Evolutionary conservation across 2,888 invertebrate genomes (phyloP).

Genomic region (Perizoma affinitatum): DNA sequence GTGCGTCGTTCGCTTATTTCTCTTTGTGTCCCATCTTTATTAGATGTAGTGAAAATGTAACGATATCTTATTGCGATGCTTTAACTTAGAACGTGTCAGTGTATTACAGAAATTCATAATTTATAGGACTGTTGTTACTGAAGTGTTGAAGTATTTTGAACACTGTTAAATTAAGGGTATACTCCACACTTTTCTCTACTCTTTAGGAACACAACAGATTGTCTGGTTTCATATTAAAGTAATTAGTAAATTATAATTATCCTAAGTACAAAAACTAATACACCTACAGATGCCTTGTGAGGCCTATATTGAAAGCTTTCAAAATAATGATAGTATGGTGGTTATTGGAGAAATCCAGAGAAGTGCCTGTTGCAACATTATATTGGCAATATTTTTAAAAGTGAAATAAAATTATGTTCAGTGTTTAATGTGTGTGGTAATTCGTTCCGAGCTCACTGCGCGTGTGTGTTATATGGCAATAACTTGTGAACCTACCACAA

Average conservation of each 20-base stretch:
- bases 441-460: constrained; percentile 34
- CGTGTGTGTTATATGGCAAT: constrained; percentile 38
- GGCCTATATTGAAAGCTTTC: constrained; percentile 75
- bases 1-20: constrained; percentile 70
- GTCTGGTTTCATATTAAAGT: constrained; percentile 58
- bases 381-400: constrained; percentile 82
- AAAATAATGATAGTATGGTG: constrained; percentile 72
- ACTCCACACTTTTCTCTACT: constrained; percentile 62
- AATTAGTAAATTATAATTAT: constrained; percentile 59
- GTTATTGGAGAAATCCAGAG: constrained; percentile 83
- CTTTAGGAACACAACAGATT: constrained; percentile 61
- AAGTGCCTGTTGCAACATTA: constrained; percentile 83
- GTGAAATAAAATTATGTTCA: constrained; percentile 69
- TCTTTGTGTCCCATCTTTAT: constrained; percentile 61
- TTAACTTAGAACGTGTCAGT: constrained; percentile 81
- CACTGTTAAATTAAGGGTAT: constrained; percentile 61
- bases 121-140: constrained; percentile 75
- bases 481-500: constrained; percentile 27
- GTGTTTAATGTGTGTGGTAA: constrained; percentile 64
- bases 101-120: constrained; percentile 75
- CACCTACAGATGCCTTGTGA: constrained; percentile 69
- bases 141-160: constrained; percentile 65
- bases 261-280: constrained; percentile 72
- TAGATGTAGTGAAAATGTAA: constrained; percentile 78
- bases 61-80: constrained; percentile 84